Evolutionary conservation across 2,113 vertebrate genomes (phyloP).

Genomic region (Nettapus auritus): DNA sequence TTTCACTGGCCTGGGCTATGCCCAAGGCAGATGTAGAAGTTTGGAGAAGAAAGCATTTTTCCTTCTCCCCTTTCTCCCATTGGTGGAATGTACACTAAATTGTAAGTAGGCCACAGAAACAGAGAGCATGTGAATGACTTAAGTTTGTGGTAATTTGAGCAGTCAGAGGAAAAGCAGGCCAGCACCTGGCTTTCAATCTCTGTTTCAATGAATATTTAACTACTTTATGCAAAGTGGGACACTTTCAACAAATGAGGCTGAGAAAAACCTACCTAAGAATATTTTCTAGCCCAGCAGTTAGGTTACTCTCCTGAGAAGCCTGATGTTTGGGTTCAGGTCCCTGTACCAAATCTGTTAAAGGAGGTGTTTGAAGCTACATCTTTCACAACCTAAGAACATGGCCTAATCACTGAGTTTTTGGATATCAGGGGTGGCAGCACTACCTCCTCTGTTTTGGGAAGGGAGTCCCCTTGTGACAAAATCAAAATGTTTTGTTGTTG

Average conservation of each 20-base stretch:
- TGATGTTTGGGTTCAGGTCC: constrained; percentile 54
- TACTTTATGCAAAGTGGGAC: constrained; percentile 56
- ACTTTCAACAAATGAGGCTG: constrained; percentile 45
- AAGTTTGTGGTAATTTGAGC: constrained; percentile 48
- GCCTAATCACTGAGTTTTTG: constrained; percentile 51
- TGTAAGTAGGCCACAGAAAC: constrained; percentile 61
- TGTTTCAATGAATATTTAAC: constrained; percentile 66
- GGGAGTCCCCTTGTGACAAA: constrained; percentile 70
- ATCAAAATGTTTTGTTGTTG: constrained; percentile 58
- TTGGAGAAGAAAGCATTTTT: constrained; percentile 27
- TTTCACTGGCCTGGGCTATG: neutral
- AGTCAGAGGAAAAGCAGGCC: constrained; percentile 53
- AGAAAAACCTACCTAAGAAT: constrained; percentile 45
- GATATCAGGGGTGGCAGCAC: constrained; percentile 64
- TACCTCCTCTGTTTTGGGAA: constrained; percentile 66
- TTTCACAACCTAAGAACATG: constrained; percentile 39
- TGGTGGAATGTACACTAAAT: constrained; percentile 18
- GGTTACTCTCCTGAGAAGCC: constrained; percentile 48
- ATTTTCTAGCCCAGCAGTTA: constrained; percentile 55
- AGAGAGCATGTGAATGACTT: constrained; percentile 34
- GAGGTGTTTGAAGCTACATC: constrained; percentile 53
- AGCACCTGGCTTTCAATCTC: constrained; percentile 60
- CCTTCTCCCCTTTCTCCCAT: constrained; percentile 18
- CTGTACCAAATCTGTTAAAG: constrained; percentile 48
- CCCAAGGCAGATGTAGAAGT: neutral